Evolutionary conservation across 2,888 invertebrate species (phyloP).

Genomic region (Apamea epomidion): DNA sequence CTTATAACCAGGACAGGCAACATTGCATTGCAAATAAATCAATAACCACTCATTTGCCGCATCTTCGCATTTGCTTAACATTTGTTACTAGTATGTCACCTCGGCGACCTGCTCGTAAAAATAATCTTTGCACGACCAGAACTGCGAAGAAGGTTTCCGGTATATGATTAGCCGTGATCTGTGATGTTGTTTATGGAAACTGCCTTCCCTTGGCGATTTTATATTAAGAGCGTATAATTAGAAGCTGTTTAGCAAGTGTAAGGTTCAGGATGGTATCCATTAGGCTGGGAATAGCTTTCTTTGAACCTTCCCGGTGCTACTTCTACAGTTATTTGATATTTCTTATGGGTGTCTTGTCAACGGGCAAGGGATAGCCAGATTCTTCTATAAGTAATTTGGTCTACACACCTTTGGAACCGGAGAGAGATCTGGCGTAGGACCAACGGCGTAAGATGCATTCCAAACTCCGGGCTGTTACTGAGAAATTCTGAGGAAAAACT

Average conservation of each 20-base stretch:
- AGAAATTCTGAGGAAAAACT: too few species aligned
- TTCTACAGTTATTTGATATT: not conserved
- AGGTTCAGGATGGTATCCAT: slow-evolving; percentile 35
- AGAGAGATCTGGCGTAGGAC: too few species aligned
- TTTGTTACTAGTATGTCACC: slow-evolving; percentile 53
- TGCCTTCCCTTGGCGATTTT: slow-evolving; percentile 31
- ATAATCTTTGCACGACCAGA: slow-evolving; percentile 25
- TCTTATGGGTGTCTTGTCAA: not conserved
- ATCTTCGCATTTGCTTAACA: slow-evolving; percentile 44
- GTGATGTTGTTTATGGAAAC: slow-evolving; percentile 50
- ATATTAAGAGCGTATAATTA: slow-evolving; percentile 54
- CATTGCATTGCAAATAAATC: slow-evolving; percentile 38
- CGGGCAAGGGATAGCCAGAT: not conserved
- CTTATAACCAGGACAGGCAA: slow-evolving; percentile 9
- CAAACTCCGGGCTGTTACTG: too few species aligned
- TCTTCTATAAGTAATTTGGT: not conserved
- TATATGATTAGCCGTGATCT: slow-evolving; percentile 53
- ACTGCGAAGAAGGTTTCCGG: slow-evolving; percentile 47
- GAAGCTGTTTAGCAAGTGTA: slow-evolving; percentile 41
- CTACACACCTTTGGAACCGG: not conserved
- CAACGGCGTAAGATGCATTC: too few species aligned
- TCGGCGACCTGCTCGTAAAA: slow-evolving; percentile 48
- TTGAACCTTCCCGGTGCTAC: not conserved
- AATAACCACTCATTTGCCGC: slow-evolving; percentile 42
- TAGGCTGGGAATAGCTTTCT: not conserved